phyloP scores from a whole-genome alignment of 2,888 invertebrate genomes.

The Danaus chrysippus region DNA sequence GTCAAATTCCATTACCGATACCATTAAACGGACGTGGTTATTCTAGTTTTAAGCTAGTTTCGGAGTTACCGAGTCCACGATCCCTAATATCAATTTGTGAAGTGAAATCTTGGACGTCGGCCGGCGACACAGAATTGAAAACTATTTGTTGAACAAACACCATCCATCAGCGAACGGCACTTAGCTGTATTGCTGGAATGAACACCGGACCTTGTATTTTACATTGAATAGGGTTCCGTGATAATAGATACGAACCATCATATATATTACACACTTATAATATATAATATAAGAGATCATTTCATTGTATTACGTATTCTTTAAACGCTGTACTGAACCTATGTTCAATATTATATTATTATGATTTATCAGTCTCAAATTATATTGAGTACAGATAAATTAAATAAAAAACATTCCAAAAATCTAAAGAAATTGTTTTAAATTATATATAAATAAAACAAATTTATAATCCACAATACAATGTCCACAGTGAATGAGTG shows the following conservation, averaged over 20 bases:
- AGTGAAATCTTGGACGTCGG: constrained; percentile 40
- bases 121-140: constrained; percentile 65
- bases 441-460: neutral
- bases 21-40: constrained; percentile 23
- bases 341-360: too few relatives aligned
- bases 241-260: neutral
- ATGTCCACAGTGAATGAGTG: constrained; percentile 12
- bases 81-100: constrained; percentile 43
- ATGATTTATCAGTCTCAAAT: too few relatives aligned
- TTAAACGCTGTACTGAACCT: neutral
- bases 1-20: constrained; percentile 10
- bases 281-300: neutral
- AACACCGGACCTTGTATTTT: constrained; percentile 33
- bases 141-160: constrained; percentile 72
- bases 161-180: constrained; percentile 69
- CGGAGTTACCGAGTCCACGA: constrained; percentile 3
- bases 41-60: constrained; percentile 28
- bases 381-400: too few relatives aligned
- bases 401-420: too few relatives aligned
- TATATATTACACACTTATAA: neutral
- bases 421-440: neutral
- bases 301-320: neutral
- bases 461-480: constrained; percentile 8
- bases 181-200: constrained; percentile 61
- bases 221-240: constrained; percentile 23